Evolutionary conservation across 2,113 vertebrate genomes (phyloP).

Genomic region (Procavia capensis): DNA sequence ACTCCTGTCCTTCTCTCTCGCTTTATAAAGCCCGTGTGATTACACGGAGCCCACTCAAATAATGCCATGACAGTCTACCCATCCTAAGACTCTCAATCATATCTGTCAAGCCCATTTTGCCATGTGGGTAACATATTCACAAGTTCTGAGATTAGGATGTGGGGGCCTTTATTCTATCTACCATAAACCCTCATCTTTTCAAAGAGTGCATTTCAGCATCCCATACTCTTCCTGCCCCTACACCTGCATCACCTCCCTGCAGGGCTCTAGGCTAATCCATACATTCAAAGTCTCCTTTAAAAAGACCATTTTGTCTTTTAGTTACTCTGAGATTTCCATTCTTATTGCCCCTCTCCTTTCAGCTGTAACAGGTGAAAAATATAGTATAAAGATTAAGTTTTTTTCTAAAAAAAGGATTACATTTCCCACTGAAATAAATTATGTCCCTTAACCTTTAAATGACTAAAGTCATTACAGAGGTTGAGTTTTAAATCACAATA

Average conservation of each 20-base stretch:
- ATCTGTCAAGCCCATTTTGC: not conserved
- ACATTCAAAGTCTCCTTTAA: not conserved
- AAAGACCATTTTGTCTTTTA: not conserved
- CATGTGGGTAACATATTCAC: not conserved
- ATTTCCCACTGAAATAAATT: constrained; percentile 6
- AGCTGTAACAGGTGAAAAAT: constrained; percentile 28
- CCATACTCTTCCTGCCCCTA: not conserved
- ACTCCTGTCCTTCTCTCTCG: not conserved
- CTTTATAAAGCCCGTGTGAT: not conserved
- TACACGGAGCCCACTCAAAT: no score
- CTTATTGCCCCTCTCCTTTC: not conserved
- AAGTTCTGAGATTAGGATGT: not conserved
- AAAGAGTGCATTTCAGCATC: not conserved
- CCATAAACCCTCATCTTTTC: not conserved
- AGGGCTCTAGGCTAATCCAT: not conserved
- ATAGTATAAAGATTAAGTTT: not conserved
- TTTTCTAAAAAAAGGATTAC: not conserved
- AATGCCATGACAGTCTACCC: no score
- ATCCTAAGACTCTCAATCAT: not conserved
- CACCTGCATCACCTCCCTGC: no score
- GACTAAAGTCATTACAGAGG: not conserved
- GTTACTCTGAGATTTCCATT: not conserved
- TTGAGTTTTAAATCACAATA: not conserved
- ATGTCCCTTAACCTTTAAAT: not conserved
- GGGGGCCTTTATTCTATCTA: not conserved